Base-by-base conservation (phyloP, 2,888 invertebrate species). In the Drosophila falleni region DNA sequence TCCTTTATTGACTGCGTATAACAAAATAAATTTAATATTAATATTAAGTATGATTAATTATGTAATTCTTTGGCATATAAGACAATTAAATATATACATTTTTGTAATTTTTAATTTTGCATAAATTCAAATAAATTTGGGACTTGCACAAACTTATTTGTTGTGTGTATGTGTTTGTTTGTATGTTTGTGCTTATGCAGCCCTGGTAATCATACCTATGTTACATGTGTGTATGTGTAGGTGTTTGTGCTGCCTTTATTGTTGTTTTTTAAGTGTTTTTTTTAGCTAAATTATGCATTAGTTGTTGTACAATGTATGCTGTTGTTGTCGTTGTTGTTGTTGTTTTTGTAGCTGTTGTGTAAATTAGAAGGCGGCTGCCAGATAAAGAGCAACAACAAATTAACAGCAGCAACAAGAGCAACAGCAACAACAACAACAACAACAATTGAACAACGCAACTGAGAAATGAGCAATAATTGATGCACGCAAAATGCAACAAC, bases 391-490 rank as follows among this genome's bases (percentile, higher is more conserved):
- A 71, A 46, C 68, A 66, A 39, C 44, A 49, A 51, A 16, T 50
- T 50, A 49, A 16, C 31, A 49, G 26, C 66, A 59, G 56, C 62
- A 39, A n/a, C 54, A 61, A 49, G 23, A 44, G 23, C 63, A 74
- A 44, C 47, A 71, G 37, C 42, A 42, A 51, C 37, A 56, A 44
- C 58, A 55, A 35, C 56, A 68, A 35, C 49, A 55, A 60, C 26
- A 69, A 55, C 66, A 80, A 75, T 74, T 67, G 70, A 84, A 74
- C 74, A 81, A 81, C 79, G 81, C 83, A 83, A 80, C 84, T 80
- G 77, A 78, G 73, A 86, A 86, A 87, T 87, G 84, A 75, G 86
- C 87, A 87, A 80, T 85, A 87, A 87, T 87, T 87, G 86, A 87
- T 81, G 81, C 87, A 87, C 87, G 87, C 86, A 86, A 86, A 87